A percentile compares a stretch with the other conserved stretches of the same genome.
phyloP scores from a whole-genome alignment of 2,888 invertebrate genomes.

The Trilocha varians region DNA sequence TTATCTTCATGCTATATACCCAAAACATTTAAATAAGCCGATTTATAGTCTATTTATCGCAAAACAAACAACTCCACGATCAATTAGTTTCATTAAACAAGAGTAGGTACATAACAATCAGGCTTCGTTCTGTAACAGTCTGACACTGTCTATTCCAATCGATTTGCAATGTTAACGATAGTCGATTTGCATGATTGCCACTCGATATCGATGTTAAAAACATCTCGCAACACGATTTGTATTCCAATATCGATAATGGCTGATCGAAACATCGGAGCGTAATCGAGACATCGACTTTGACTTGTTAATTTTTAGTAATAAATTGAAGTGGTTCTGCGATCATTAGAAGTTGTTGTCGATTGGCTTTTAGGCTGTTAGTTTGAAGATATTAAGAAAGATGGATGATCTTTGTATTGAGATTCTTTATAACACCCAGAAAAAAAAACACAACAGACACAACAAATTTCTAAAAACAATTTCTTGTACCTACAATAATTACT shows the following conservation, averaged over 20 bases:
- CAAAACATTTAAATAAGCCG: not conserved
- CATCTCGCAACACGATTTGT: not conserved
- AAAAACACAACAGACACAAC: too few relatives aligned
- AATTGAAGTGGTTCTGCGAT: not conserved
- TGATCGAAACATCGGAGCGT: not conserved
- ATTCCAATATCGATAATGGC: not conserved
- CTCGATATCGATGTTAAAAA: slow-evolving; percentile 12
- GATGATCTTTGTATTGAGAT: too few relatives aligned
- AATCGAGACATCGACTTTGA: not conserved
- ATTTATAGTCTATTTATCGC: not conserved
- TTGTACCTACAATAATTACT: too few relatives aligned
- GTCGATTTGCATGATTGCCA: slow-evolving; percentile 37
- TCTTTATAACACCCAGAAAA: too few relatives aligned
- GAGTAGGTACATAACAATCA: not conserved
- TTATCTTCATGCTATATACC: not conserved
- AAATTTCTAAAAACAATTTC: too few relatives aligned
- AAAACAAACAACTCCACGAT: not conserved
- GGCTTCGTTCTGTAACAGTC: slow-evolving; percentile 11
- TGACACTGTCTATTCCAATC: slow-evolving; percentile 18
- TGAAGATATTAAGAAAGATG: too few relatives aligned
- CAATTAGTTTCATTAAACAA: not conserved
- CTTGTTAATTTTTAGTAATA: not conserved
- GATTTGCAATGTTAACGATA: slow-evolving; percentile 33
- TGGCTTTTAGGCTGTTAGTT: not conserved
- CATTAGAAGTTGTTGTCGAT: not conserved